phyloP scores from a whole-genome alignment of 1,140 invertebrate species.

The Drosophila watanabei region DNA sequence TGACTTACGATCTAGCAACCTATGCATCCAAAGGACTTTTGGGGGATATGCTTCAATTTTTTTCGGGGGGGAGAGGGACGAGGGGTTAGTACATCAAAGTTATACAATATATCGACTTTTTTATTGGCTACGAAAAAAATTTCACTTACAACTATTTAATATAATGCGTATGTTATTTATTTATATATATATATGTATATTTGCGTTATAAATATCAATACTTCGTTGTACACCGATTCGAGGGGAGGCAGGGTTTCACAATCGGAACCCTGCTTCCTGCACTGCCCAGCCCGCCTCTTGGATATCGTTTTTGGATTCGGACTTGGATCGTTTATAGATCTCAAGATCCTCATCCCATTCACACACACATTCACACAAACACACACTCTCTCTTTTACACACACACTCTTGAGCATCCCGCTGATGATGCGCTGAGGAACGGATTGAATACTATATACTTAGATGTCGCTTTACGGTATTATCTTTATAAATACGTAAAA shows the following conservation, averaged over 20 bases:
- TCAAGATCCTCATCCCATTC: neutral
- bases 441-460: slow-evolving; percentile 78
- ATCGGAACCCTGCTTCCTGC: slow-evolving; percentile 4
- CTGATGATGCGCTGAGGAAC: slow-evolving; percentile 63
- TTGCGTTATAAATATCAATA: slow-evolving; percentile 70
- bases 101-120: slow-evolving; percentile 44
- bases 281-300: slow-evolving; percentile 23
- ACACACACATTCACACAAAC: neutral
- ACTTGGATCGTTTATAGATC: neutral
- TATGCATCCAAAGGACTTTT: neutral
- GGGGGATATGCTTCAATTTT: slow-evolving; percentile 17
- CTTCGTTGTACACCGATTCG: slow-evolving; percentile 71
- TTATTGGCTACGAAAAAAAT: slow-evolving; percentile 80
- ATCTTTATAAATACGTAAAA: slow-evolving; percentile 29
- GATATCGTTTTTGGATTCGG: neutral
- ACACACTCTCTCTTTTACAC: neutral
- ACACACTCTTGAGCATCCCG: slow-evolving; percentile 8
- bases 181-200: slow-evolving; percentile 15
- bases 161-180: slow-evolving; percentile 44
- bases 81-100: slow-evolving; percentile 45
- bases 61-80: neutral
- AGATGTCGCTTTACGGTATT: slow-evolving; percentile 60
- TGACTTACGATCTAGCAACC: slow-evolving; percentile 26
- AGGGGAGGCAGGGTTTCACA: neutral
- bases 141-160: slow-evolving; percentile 73